Base-by-base conservation (phyloP, 1,140 invertebrate genomes). In the Drosophila mayri region DNA sequence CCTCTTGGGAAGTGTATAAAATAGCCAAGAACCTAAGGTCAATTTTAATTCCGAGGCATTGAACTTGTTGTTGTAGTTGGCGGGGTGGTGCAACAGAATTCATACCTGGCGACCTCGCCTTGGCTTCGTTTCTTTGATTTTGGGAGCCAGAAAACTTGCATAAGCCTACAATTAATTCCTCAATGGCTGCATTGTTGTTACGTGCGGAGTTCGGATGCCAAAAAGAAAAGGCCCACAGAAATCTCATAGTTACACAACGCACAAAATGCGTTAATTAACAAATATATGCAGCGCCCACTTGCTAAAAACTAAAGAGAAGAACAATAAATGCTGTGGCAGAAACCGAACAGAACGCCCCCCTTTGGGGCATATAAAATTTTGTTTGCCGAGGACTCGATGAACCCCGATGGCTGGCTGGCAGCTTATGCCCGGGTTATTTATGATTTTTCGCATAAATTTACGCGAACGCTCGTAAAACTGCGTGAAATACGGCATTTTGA, bases 401-500 rank as follows among this genome's bases (percentile, higher is more conserved):
- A 63, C 59, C 44, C 14, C 5, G 43, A 11, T 50, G 10, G 37
- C 62, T 41, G 43, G 37, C 66, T 25, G 43, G 43, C 66, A 54
- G 44, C 66, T 50, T 52, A 67, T 63, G 72, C 73, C 46, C 40
- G 35, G 75, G 74, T 81, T 86, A 81, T 87, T 90, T 90, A 90
- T 64, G 85, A 90, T 85, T 81, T 85, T 90, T 90, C 85, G 81
- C 85, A 90, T 90, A 90, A 90, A 90, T 90, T 90, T 90, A 90
- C 86, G 85, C 85, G 85, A 85, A 90, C 75, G 86, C 79, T 90
- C 85, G 74, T 90, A 90, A 90, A 90, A 90, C 70, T 79, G 78
- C 85, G 81, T 90, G 75, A 90, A 81, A 90, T 90, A 90, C 85
- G 81, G 85, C 85, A 90, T 90, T 90, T 90, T 90, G 81, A 90